Evolutionary conservation across 2,888 invertebrate species (phyloP).

Genomic region (Danaus chrysippus): DNA sequence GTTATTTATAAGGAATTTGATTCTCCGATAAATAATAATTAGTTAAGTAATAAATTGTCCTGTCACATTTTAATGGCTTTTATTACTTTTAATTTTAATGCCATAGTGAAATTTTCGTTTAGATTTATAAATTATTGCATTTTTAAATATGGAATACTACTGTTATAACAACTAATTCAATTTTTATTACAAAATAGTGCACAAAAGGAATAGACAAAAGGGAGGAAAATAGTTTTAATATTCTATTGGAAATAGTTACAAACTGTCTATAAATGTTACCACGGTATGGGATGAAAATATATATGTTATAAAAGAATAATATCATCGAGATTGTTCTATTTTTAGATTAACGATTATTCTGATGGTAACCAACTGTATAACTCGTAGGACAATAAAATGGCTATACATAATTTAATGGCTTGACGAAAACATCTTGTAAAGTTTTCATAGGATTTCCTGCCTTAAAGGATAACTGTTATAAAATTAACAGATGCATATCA

Average conservation of each 20-base stretch:
- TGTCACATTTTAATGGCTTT: conserved; percentile 32
- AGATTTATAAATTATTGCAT: conserved; percentile 13
- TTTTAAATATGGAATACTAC: conserved; percentile 15
- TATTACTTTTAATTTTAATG: conserved; percentile 17
- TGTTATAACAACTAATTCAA: neutral
- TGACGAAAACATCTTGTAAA: conserved; percentile 39
- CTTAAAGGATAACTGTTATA: conserved; percentile 32
- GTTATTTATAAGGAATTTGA: conserved; percentile 31
- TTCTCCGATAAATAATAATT: conserved; percentile 35
- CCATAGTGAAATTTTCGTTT: neutral
- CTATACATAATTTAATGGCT: conserved; percentile 48
- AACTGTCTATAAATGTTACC: neutral
- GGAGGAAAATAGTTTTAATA: no score
- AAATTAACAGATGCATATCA: conserved; percentile 23
- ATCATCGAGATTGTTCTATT: conserved; percentile 55
- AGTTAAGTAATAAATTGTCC: conserved; percentile 32
- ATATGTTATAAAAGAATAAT: conserved; percentile 49
- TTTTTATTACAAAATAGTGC: neutral
- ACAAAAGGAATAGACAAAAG: neutral
- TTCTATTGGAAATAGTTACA: no score
- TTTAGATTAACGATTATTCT: conserved; percentile 61
- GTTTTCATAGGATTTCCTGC: conserved; percentile 71
- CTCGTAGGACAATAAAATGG: conserved; percentile 62
- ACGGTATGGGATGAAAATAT: conserved; percentile 18
- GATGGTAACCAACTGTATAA: conserved; percentile 62